Evolutionary conservation across 2,888 invertebrate species (phyloP), one percentile per base, ranked within the genome.

Genomic region (Exephanes ischioxanthus): DNA sequence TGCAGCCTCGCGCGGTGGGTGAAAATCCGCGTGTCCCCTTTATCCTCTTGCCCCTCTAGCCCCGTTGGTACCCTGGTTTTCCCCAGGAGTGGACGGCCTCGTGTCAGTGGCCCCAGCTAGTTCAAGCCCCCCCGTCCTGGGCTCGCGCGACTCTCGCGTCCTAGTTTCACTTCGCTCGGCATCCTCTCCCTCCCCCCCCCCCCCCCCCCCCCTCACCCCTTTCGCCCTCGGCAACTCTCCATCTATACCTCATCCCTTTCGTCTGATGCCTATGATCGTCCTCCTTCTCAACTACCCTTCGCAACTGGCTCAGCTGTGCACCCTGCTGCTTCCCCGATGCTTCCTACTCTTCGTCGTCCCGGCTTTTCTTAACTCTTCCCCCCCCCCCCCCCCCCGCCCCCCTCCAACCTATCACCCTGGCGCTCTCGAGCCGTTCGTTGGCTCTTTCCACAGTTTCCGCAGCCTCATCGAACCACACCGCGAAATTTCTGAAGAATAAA

Each of bases 31-130:
- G 83, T 55, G 55, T 51, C 61, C 80, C 75, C 80, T 53, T 45
- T 66, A 67, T 71, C 78, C 55, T 72, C 67, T 37, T 83, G 67
- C 66, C 70, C 75, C 73, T 51, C 58, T 53, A 33, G 78, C 48
- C 66, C 66, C 48, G 72, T 67, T 63, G 72, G 66, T 82, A 80
- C 85, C 85, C 85, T 77, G 85, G 80, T 83, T 88, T 82, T 84
- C 83, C 89, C 86, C 87, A 88, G 89, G 86, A 91, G 89, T 90
- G 90, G 90, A 89, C 89, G 88, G 87, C 87, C 88, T 88, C 89
- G 90, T 90, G 91, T 91, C 91, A 91, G 89, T 91, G 91, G 89
- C 91, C 91, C 90, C 88, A 91, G 90, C 90, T 89, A 89, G 90
- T 87, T 85, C 85, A 83, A 83, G 82, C 86, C 88, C 87, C 87